A percentile compares a stretch with the other conserved stretches of the same genome.
phyloP scores from a whole-genome alignment of 2,113 vertebrate genomes.

The Castor canadensis region DNA sequence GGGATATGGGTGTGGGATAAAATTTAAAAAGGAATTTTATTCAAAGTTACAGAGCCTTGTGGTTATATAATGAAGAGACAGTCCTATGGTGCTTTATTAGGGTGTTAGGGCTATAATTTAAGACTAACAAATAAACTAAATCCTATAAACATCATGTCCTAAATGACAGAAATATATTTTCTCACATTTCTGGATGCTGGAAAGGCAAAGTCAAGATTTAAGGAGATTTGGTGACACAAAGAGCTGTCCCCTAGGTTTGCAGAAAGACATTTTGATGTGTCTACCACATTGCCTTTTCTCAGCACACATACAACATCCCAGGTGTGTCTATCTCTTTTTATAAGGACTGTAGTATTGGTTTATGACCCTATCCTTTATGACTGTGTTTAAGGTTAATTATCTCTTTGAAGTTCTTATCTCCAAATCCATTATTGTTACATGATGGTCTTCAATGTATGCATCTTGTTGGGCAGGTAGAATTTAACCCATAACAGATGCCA shows the following conservation, averaged over 20 bases:
- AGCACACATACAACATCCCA: background rate
- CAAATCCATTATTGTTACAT: background rate
- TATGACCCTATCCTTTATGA: background rate
- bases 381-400: background rate
- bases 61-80: background rate
- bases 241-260: no score
- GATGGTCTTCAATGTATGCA: background rate
- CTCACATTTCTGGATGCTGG: background rate
- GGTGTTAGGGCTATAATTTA: background rate
- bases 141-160: no score
- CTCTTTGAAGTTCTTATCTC: background rate
- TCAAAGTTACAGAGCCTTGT: background rate
- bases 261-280: background rate
- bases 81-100: background rate
- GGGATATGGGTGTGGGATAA: background rate
- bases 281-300: no score
- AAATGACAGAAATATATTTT: background rate
- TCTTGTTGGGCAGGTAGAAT: background rate
- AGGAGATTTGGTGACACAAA: no score
- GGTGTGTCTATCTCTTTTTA: background rate
- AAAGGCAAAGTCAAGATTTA: background rate
- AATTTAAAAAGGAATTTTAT: background rate
- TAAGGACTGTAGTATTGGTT: background rate
- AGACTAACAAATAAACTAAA: background rate
- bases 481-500: background rate